Evolutionary conservation across 2,888 invertebrate species (phyloP).

Genomic region (Hylaea fasciaria): DNA sequence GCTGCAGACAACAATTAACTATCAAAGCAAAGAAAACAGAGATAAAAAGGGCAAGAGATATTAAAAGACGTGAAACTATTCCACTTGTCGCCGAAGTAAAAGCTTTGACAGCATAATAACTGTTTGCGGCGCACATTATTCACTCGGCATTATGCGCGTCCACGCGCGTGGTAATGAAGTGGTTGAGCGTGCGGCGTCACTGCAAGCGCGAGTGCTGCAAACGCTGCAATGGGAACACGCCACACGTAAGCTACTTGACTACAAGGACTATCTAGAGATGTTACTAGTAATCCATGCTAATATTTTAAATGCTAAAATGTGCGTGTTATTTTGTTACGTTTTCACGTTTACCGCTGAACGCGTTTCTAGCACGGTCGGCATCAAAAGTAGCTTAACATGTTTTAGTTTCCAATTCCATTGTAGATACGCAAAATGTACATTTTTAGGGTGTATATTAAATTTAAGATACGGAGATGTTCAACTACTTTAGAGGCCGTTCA

Average conservation of each 20-base stretch:
- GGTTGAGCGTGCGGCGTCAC: slow-evolving; percentile 31
- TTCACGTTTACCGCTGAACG: too few relatives aligned
- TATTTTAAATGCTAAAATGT: too few relatives aligned
- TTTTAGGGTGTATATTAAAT: too few relatives aligned
- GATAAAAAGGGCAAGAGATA: slow-evolving; percentile 17
- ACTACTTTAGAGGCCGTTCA: too few relatives aligned
- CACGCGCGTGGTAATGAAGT: slow-evolving; percentile 48
- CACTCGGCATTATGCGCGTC: slow-evolving; percentile 47
- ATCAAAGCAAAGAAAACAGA: slow-evolving; percentile 15
- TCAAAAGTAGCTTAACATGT: too few relatives aligned
- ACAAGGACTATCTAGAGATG: too few relatives aligned
- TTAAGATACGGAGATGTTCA: too few relatives aligned
- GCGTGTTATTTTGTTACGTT: too few relatives aligned
- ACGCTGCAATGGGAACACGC: slow-evolving; percentile 4
- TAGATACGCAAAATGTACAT: too few relatives aligned
- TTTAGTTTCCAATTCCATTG: too few relatives aligned
- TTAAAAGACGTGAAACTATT: slow-evolving; percentile 15
- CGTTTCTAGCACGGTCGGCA: too few relatives aligned
- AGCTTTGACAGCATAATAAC: slow-evolving; percentile 20
- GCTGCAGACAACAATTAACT: slow-evolving; percentile 24
- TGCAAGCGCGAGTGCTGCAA: slow-evolving; percentile 13
- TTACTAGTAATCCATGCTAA: too few relatives aligned
- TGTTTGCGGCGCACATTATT: slow-evolving; percentile 38
- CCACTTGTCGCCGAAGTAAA: slow-evolving; percentile 15
- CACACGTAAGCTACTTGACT: not conserved